Conservation (phyloP, 2,113 vertebrate species). For the Paraplagusia blochii region DNA sequence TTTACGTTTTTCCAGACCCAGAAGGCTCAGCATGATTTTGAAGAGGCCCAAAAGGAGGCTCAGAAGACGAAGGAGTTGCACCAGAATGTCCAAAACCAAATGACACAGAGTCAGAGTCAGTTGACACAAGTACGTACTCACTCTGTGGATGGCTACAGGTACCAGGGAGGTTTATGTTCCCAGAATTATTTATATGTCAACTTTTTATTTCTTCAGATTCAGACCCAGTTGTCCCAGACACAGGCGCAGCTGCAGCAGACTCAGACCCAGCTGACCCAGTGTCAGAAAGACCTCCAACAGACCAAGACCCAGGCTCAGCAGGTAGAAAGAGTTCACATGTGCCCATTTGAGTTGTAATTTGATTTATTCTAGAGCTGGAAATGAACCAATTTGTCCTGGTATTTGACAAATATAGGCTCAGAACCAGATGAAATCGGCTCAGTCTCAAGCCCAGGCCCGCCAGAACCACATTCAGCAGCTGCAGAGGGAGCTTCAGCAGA, state of each 20-base stretch:
- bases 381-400: not conserved
- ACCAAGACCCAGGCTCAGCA: constrained; percentile 75
- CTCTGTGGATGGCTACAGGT: not conserved
- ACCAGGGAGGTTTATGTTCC: not conserved
- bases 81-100: constrained; percentile 59
- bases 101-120: constrained; percentile 48
- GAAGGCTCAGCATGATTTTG: constrained; percentile 75
- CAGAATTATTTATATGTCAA: not conserved
- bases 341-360: not conserved
- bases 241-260: constrained; percentile 62
- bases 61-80: constrained; percentile 60
- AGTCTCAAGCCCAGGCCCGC: constrained; percentile 52
- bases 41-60: constrained; percentile 60
- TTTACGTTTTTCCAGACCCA: constrained; percentile 61
- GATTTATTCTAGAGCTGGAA: not conserved
- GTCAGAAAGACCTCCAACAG: constrained; percentile 67
- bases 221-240: constrained; percentile 57
- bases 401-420: constrained; percentile 40
- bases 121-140: constrained; percentile 46
- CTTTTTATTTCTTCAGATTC: constrained; percentile 40
- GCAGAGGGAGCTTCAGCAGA: constrained; percentile 65
- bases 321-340: constrained; percentile 38
- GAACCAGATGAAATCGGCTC: constrained; percentile 58
- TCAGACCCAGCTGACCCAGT: constrained; percentile 59
- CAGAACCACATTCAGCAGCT: constrained; percentile 63